Percentiles rank a stretch among this genome's conserved stretches.
Conservation (phyloP, 23 tunicate genomes). For the Ciona savignyi region DNA sequence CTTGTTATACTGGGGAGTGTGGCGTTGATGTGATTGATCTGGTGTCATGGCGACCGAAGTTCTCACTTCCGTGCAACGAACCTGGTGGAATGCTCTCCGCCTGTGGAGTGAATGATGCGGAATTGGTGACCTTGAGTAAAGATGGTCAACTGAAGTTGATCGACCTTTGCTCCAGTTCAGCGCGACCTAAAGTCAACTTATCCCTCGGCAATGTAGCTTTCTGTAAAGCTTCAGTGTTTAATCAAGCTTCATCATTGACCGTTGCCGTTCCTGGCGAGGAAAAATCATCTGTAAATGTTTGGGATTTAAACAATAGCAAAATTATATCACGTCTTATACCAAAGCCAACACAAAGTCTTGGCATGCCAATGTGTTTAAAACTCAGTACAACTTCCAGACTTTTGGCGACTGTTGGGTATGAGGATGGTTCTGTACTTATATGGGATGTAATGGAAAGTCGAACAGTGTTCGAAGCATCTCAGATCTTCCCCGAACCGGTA, state of each 20-base stretch:
- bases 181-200: conserved; percentile 4
- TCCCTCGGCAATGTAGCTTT: conserved; percentile 38
- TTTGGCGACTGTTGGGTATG: conserved; percentile 53
- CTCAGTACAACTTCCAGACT: not conserved
- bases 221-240: conserved; percentile 59
- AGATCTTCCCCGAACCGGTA: conserved; percentile 32
- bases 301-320: conserved; percentile 37
- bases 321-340: conserved; percentile 30
- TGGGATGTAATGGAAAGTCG: conserved; percentile 49
- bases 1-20: conserved; percentile 47
- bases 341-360: conserved; percentile 13
- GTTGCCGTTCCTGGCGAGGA: conserved; percentile 70
- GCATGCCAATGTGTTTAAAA: conserved; percentile 74
- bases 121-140: conserved; percentile 44
- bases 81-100: conserved; percentile 34
- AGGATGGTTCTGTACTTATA: conserved; percentile 47
- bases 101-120: conserved; percentile 13
- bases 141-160: conserved; percentile 41
- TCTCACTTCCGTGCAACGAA: conserved; percentile 16
- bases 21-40: conserved; percentile 71
- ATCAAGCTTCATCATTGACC: not conserved
- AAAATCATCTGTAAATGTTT: conserved; percentile 59
- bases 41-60: conserved; percentile 14
- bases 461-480: conserved; percentile 5
- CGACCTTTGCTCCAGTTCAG: not conserved